Conservation (phyloP, 2,797 vertebrate species). For the Orestias chungarensis region DNA sequence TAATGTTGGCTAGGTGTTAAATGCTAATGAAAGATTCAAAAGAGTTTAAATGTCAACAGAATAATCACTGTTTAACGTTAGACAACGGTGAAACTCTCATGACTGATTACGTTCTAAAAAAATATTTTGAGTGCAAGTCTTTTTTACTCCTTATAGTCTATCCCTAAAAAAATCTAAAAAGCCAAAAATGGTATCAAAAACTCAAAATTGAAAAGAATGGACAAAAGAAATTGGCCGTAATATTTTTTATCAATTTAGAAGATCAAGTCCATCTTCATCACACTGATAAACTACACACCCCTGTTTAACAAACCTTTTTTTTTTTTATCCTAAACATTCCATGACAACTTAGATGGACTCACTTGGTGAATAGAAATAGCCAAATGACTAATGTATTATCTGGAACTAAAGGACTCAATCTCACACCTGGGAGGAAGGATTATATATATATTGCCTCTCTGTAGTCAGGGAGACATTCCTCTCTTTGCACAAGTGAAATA, state of each 20-base stretch:
- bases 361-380: slow-evolving; percentile 28
- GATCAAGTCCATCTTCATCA: slow-evolving; percentile 8
- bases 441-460: slow-evolving; percentile 36
- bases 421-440: slow-evolving; percentile 58
- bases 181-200: too few species aligned
- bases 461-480: slow-evolving; percentile 59
- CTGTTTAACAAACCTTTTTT: slow-evolving; percentile 12
- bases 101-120: background rate
- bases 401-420: slow-evolving; percentile 54
- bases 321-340: slow-evolving; percentile 12
- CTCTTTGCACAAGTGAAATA: slow-evolving; percentile 62
- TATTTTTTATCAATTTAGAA: background rate
- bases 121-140: background rate
- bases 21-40: background rate
- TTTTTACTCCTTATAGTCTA: background rate
- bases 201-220: background rate
- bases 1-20: background rate
- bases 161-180: too few species aligned
- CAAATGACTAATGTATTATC: slow-evolving; percentile 50
- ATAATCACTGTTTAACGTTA: background rate
- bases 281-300: slow-evolving; percentile 21
- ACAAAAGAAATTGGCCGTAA: background rate
- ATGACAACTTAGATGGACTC: slow-evolving; percentile 20
- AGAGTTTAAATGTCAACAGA: background rate
- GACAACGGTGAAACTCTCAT: background rate